Evolutionary conservation across 2,797 vertebrate species (phyloP), one percentile per base, ranked within the genome.

Genomic region (Coendou prehensilis): DNA sequence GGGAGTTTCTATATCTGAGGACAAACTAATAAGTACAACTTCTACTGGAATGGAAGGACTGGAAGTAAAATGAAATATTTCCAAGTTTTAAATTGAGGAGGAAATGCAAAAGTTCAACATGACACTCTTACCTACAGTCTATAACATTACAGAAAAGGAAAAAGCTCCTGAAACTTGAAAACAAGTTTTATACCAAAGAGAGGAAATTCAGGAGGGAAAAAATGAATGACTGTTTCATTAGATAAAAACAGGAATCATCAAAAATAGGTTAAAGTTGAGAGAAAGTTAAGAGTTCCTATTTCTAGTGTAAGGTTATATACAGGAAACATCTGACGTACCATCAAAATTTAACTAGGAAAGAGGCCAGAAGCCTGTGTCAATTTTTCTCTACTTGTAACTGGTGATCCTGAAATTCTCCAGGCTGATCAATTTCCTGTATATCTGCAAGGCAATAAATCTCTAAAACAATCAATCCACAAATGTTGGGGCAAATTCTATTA

Each of bases 271-370:
- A 83, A 94, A 80, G 41, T 75, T 94, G 4, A 69, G 56, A 69
- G 20, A 67, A 96, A 93, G 56, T 87, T 96, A 50, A 59, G 91
- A 75, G 41, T 75, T 75, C 56, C 45, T 95, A 85, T 92, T 91
- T 85, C 59, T 85, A 88, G 22, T n/a, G 13, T 95, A 64, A 89
- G n/a, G 54, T 90, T 93, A 92, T 37, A 59, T 33, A 88, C 10
- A 28, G 59, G 81, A 95, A 97, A 79, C 33, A 78, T 64, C 8
- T 71, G 79, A 95, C 76, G 75, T 93, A 33, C 17, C 75, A 75
- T 92, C 52, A 91, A 97, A 96, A 92, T 91, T 94, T 87, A 96
- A 80, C 82, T 87, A 86, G 88, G 79, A 95, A 88, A 93, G 93
- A 54, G 67, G 69, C 94, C 95, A 93, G 52, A 3, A 80, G 23